Conservation (phyloP, 2,113 vertebrate species). For the Bos indicus region DNA sequence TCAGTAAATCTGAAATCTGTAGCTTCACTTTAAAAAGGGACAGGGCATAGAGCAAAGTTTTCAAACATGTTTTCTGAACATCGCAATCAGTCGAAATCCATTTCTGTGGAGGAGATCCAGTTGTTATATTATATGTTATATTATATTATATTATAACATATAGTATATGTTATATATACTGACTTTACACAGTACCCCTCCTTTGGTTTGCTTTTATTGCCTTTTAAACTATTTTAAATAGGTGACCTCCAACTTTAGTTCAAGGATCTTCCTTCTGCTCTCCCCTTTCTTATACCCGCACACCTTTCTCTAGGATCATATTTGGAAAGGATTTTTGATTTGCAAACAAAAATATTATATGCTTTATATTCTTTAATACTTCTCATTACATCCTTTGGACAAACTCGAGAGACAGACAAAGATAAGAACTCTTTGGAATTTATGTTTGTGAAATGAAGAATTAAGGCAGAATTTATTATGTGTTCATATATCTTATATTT, state of each 20-base stretch:
- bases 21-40: not conserved
- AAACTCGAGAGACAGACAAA: not conserved
- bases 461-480: not conserved
- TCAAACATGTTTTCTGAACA: not conserved
- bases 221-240: not conserved
- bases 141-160: too few relatives aligned
- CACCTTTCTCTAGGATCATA: not conserved
- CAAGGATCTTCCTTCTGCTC: not conserved
- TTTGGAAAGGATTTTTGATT: not conserved
- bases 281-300: not conserved
- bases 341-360: not conserved
- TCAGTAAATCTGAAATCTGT: not conserved
- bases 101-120: not conserved
- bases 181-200: not conserved
- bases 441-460: not conserved
- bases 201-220: not conserved
- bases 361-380: not conserved
- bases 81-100: rapidly evolving
- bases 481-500: not conserved
- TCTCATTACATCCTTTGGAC: not conserved
- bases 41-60: not conserved
- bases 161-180: too few relatives aligned
- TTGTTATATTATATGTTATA: not conserved
- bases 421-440: not conserved
- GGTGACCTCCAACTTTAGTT: not conserved